These are phyloP conservation scores for Hypanus sabinus DNA, from an alignment of 2,113 vertebrate species.

Conservation along the genomic window DNA sequence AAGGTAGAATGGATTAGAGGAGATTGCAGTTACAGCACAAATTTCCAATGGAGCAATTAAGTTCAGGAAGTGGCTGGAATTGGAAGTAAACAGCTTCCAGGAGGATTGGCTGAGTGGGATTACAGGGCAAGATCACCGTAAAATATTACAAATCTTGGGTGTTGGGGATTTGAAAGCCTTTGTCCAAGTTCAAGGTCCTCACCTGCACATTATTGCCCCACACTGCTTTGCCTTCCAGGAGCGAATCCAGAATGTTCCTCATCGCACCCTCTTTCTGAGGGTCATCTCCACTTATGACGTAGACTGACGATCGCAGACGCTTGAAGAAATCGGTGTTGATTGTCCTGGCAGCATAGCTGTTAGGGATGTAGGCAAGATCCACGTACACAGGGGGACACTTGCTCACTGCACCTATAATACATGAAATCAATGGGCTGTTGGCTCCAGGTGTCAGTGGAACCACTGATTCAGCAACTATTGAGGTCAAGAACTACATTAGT, in stretches of 20 bases:
- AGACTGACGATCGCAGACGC: conserved; percentile 70
- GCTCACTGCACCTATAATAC: background rate
- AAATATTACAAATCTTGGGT: background rate
- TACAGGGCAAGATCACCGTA: background rate
- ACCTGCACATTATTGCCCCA: conserved; percentile 76
- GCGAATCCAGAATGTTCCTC: conserved; percentile 68
- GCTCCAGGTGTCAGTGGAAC: background rate
- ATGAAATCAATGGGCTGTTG: background rate
- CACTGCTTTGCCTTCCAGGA: conserved; percentile 68
- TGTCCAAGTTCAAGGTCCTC: background rate
- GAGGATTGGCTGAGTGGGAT: background rate
- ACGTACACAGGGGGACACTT: conserved; percentile 56
- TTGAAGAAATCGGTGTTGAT: conserved; percentile 74
- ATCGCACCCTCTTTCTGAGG: conserved; percentile 65
- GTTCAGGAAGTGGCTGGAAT: background rate
- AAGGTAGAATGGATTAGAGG: background rate
- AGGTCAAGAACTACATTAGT: background rate
- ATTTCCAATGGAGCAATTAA: background rate
- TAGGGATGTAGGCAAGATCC: conserved; percentile 85
- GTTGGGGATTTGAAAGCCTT: background rate
- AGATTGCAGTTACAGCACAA: background rate
- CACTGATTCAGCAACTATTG: background rate
- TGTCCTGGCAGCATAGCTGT: conserved; percentile 57
- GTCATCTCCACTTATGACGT: conserved; percentile 81
- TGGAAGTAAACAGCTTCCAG: background rate